Conservation (phyloP, 2,113 vertebrate species). For the Nesogale talazaci region DNA sequence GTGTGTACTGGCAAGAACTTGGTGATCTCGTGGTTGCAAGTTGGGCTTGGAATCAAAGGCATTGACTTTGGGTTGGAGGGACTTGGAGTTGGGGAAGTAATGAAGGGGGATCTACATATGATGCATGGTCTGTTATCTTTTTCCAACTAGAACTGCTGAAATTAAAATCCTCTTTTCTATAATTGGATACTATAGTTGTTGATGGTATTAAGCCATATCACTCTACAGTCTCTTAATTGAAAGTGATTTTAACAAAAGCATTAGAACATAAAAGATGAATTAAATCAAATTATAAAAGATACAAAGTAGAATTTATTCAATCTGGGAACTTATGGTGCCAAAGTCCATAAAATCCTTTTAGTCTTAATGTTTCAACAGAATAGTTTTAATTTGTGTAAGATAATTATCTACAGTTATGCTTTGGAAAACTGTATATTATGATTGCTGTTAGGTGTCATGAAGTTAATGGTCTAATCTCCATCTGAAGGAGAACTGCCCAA, state of each 20-base stretch:
- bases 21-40: too few species aligned
- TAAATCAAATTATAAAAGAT: neutral
- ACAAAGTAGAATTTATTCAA: conserved; percentile 24
- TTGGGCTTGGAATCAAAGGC: neutral
- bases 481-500: neutral
- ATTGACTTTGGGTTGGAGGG: neutral
- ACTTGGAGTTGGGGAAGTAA: neutral
- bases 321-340: conserved; percentile 12
- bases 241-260: neutral
- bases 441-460: neutral
- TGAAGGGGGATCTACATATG: rapidly evolving
- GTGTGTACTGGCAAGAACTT: too few species aligned
- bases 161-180: conserved; percentile 42
- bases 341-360: neutral
- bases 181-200: neutral
- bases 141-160: neutral
- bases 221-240: neutral
- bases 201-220: neutral
- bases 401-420: neutral
- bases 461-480: neutral
- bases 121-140: neutral
- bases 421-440: neutral
- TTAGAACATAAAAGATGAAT: neutral
- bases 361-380: conserved; percentile 18
- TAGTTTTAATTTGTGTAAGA: conserved; percentile 32